Conservation (phyloP, 2,113 vertebrate genomes). For the Platichthys stellatus region DNA sequence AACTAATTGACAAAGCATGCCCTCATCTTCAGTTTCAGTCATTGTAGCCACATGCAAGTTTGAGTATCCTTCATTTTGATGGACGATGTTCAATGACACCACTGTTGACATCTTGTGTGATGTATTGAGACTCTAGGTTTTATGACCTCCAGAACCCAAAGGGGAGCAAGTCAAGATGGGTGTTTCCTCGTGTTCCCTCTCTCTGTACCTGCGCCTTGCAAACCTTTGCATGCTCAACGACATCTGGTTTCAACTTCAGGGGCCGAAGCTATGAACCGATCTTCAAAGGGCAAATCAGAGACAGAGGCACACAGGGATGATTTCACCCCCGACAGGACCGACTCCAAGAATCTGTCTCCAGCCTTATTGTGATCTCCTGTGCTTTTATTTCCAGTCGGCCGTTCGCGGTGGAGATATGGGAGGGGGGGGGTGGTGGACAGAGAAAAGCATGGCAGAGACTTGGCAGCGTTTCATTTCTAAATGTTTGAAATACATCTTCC, state of each 20-base stretch:
- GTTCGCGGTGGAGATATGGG: constrained; percentile 9
- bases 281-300: constrained; percentile 70
- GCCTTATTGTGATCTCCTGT: constrained; percentile 52
- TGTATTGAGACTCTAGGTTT: constrained; percentile 13
- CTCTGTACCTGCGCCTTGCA: constrained; percentile 37
- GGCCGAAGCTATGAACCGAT: constrained; percentile 60
- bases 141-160: constrained; percentile 5
- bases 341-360: constrained; percentile 66
- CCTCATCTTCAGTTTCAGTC: background rate
- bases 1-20: background rate
- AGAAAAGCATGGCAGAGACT: constrained; percentile 1
- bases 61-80: constrained; percentile 17
- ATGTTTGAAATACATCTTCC: constrained; percentile 27
- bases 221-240: constrained; percentile 56
- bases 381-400: constrained; percentile 36
- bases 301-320: constrained; percentile 39
- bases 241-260: constrained; percentile 75
- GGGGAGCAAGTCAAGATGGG: background rate
- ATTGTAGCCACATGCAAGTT: background rate
- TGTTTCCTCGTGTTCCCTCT: background rate
- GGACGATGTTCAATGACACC: background rate
- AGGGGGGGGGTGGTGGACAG: background rate
- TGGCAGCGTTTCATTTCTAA: constrained; percentile 1
- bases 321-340: constrained; percentile 51
- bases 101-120: constrained; percentile 4